A percentile compares a stretch with the other conserved stretches of the same genome.
Evolutionary conservation across 2,888 invertebrate genomes (phyloP).

Genomic region (Selenia dentaria): DNA sequence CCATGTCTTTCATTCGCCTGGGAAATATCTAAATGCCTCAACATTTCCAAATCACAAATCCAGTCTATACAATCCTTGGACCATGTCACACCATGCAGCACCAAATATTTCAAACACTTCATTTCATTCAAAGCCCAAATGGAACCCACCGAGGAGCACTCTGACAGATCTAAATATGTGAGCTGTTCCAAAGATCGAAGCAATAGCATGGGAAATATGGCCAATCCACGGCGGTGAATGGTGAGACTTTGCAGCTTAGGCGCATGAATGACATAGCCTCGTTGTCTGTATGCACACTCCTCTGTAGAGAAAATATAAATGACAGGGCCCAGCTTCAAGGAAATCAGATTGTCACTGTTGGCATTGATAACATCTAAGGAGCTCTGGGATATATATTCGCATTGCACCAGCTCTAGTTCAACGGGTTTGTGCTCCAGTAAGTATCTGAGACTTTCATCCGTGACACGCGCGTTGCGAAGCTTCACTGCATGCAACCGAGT

Average conservation of each 20-base stretch:
- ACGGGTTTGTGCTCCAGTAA: conserved; percentile 89
- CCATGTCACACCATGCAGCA: conserved; percentile 92
- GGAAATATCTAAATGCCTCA: conserved; percentile 93
- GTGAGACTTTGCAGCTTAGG: conserved; percentile 85
- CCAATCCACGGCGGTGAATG: conserved; percentile 78
- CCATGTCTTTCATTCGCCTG: conserved; percentile 89
- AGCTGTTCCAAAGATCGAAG: conserved; percentile 85
- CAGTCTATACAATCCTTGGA: conserved; percentile 86
- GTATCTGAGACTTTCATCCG: conserved; percentile 88
- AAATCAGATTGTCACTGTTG: conserved; percentile 88
- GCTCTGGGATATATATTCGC: conserved; percentile 86
- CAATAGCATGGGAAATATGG: conserved; percentile 80
- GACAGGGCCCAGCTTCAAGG: conserved; percentile 88
- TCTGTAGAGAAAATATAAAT: conserved; percentile 85
- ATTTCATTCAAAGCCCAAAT: conserved; percentile 88
- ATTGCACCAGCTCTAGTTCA: conserved; percentile 91
- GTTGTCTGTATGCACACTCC: conserved; percentile 59
- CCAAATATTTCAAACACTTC: conserved; percentile 88
- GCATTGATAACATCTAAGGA: conserved; percentile 88
- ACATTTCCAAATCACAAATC: conserved; percentile 82
- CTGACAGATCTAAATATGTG: conserved; percentile 89
- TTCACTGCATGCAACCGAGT: conserved; percentile 89
- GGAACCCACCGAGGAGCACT: conserved; percentile 86
- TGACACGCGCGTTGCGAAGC: conserved; percentile 89
- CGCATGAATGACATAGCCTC: conserved; percentile 83